These are phyloP conservation scores for Lordiphosa collinella DNA, from an alignment of 1,140 invertebrate species.

Conservation along the genomic window DNA sequence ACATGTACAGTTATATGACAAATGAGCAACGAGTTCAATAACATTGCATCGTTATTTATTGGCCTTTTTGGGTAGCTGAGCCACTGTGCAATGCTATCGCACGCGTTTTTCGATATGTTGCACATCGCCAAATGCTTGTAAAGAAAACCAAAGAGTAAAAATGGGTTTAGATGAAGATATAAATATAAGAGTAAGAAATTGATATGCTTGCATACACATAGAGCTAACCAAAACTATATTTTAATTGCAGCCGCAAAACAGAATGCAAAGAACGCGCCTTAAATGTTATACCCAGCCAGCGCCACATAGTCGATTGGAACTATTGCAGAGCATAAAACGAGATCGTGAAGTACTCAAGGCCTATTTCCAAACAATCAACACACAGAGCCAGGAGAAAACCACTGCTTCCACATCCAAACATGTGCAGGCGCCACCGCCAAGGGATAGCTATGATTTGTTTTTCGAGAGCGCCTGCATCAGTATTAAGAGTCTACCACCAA, in stretches of 20 bases:
- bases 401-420: background rate
- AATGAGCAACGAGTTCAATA: too few species aligned
- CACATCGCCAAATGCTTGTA: too few species aligned
- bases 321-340: slow-evolving; percentile 28
- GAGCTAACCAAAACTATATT: background rate
- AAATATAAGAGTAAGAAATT: background rate
- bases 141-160: background rate
- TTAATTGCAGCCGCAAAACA: background rate
- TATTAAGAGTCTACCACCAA: slow-evolving; percentile 60
- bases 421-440: slow-evolving; percentile 3
- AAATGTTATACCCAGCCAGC: slow-evolving; percentile 4
- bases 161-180: background rate
- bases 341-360: slow-evolving; percentile 23
- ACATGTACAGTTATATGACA: too few species aligned
- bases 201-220: background rate
- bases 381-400: background rate
- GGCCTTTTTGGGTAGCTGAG: too few species aligned
- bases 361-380: slow-evolving; percentile 25
- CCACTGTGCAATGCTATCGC: too few species aligned
- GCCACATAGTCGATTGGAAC: slow-evolving; percentile 22
- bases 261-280: background rate
- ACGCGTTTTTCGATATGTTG: too few species aligned
- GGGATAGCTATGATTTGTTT: slow-evolving; percentile 64
- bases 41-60: too few species aligned
- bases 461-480: slow-evolving; percentile 66